These are phyloP conservation scores for Mycteria americana DNA, from an alignment of 2,797 vertebrate species.

Conservation along the genomic window DNA sequence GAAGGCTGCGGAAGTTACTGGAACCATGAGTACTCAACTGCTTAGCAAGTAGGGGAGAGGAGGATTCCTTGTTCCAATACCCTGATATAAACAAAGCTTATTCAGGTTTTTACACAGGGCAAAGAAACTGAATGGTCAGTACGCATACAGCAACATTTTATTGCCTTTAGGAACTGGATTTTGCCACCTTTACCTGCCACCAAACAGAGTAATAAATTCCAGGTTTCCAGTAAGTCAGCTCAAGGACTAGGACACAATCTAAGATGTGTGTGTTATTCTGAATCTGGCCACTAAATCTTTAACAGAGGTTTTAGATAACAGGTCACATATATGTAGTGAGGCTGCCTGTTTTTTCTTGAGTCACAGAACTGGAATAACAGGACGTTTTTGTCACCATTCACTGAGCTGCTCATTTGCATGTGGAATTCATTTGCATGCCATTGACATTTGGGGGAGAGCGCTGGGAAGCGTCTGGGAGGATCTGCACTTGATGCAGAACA, in stretches of 20 bases:
- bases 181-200: not conserved
- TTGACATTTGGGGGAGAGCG: conserved; percentile 10
- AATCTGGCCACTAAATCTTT: not conserved
- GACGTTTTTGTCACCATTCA: not conserved
- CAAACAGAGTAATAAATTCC: not conserved
- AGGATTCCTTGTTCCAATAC: not conserved
- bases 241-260: not conserved
- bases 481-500: not conserved
- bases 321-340: not conserved
- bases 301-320: not conserved
- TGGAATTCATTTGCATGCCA: conserved; percentile 59
- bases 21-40: not conserved
- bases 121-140: not conserved
- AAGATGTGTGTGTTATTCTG: not conserved
- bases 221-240: not conserved
- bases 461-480: conserved; percentile 23
- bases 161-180: not conserved
- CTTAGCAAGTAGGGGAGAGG: not conserved
- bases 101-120: not conserved
- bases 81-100: not conserved
- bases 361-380: conserved; percentile 35
- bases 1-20: not conserved
- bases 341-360: not conserved
- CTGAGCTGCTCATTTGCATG: conserved; percentile 54
- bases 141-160: not conserved